Percentiles rank a stretch among this genome's conserved stretches.
These are phyloP conservation scores for Pyxicephalus adspersus DNA, from an alignment of 2,113 vertebrate species.

Conservation along the genomic window DNA sequence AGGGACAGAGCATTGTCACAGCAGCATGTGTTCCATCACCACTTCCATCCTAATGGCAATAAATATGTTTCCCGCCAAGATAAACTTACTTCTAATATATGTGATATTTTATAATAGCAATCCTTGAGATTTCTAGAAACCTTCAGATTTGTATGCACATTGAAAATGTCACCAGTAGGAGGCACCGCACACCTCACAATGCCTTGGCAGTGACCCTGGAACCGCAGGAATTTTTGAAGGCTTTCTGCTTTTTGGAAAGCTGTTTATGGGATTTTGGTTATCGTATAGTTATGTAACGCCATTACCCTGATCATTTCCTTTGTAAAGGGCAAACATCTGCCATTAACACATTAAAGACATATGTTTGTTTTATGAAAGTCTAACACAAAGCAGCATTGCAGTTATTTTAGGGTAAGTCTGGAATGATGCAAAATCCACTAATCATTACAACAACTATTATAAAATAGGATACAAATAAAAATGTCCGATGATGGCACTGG, in stretches of 20 bases:
- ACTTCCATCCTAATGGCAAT: no score
- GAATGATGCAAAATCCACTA: background rate
- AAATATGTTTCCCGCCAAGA: no score
- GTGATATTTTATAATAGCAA: no score
- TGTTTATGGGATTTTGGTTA: conserved; percentile 9
- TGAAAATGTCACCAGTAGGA: background rate
- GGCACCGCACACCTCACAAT: background rate
- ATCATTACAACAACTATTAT: background rate
- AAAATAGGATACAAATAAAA: background rate
- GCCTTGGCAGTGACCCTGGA: background rate
- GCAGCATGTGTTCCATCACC: no score
- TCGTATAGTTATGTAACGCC: conserved; percentile 7
- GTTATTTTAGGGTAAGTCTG: background rate
- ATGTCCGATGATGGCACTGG: background rate
- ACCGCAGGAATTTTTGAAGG: background rate
- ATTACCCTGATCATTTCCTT: background rate
- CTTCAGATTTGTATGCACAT: background rate
- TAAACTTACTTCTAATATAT: no score
- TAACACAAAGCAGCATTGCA: no score
- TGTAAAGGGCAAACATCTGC: background rate
- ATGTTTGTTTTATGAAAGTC: background rate
- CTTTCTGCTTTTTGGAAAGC: background rate
- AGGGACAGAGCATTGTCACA: no score
- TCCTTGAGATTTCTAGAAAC: background rate
- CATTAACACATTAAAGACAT: background rate